phyloP scores from a whole-genome alignment of 2,113 vertebrate genomes.

The Brienomyrus brachyistius region DNA sequence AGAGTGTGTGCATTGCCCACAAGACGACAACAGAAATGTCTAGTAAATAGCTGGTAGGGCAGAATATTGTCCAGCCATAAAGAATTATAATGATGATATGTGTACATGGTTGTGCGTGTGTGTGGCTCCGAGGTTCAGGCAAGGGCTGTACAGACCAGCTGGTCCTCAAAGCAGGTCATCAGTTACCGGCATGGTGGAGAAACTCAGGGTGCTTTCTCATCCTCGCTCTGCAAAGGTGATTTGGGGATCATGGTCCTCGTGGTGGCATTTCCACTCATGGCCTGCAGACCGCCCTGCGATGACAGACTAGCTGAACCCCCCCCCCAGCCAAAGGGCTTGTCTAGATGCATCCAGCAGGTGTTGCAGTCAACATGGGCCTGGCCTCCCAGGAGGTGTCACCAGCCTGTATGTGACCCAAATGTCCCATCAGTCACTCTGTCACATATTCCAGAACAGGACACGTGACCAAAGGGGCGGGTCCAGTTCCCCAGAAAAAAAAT shows the following conservation, averaged over 20 bases:
- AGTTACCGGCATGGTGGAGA: neutral
- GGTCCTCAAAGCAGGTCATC: neutral
- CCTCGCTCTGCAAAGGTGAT: neutral
- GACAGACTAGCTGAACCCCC: slow-evolving; percentile 25
- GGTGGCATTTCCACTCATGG: neutral
- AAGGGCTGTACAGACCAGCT: neutral
- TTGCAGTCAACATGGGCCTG: slow-evolving; percentile 26
- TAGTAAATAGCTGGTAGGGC: neutral
- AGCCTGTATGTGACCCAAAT: neutral
- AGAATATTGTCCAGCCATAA: neutral
- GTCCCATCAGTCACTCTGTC: neutral
- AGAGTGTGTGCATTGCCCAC: neutral
- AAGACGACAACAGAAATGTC: neutral
- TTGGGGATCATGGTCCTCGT: neutral
- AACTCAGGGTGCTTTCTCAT: neutral
- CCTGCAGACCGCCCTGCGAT: slow-evolving; percentile 15
- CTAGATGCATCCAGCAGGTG: slow-evolving; percentile 39
- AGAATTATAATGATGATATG: neutral
- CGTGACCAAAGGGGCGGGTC: neutral
- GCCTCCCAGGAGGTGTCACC: slow-evolving; percentile 11
- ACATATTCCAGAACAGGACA: neutral
- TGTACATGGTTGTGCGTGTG: neutral
- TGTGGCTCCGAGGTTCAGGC: neutral
- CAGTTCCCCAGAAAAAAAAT: neutral
- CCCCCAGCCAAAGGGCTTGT: neutral